Conservation (phyloP, 2,113 vertebrate genomes). For the Naja naja region DNA sequence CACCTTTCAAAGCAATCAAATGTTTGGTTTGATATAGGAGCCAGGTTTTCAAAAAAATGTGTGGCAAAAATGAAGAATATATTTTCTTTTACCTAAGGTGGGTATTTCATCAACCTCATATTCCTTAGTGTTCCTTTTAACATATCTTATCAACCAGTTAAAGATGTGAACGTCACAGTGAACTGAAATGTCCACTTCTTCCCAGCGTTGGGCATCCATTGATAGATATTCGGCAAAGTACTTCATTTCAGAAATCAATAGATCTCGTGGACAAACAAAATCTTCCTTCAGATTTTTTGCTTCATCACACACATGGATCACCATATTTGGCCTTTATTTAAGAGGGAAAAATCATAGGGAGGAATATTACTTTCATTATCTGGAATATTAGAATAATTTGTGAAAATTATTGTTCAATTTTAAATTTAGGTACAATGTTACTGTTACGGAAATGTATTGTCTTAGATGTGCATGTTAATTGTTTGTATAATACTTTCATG, state of each 20-base stretch:
- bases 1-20: constrained; percentile 19
- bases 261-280: constrained; percentile 92
- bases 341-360: constrained; percentile 47
- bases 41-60: constrained; percentile 26
- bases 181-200: constrained; percentile 97
- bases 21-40: constrained; percentile 24
- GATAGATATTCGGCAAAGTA: constrained; percentile 96
- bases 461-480: neutral
- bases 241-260: constrained; percentile 94
- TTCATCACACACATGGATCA: constrained; percentile 98
- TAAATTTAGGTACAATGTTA: neutral
- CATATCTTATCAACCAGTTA: constrained; percentile 96
- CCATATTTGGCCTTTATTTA: constrained; percentile 87
- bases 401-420: neutral
- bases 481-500: neutral
- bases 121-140: constrained; percentile 84
- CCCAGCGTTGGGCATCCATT: constrained; percentile 91
- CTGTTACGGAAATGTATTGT: neutral
- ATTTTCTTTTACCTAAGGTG: constrained; percentile 79
- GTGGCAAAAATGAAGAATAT: constrained; percentile 30
- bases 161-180: constrained; percentile 98
- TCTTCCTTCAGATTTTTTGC: constrained; percentile 96
- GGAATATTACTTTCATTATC: constrained; percentile 40
- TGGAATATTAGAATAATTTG: constrained; percentile 8
- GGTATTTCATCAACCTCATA: constrained; percentile 79